Conservation (phyloP, 2,113 vertebrate species). For the Mormoops blainvillei region DNA sequence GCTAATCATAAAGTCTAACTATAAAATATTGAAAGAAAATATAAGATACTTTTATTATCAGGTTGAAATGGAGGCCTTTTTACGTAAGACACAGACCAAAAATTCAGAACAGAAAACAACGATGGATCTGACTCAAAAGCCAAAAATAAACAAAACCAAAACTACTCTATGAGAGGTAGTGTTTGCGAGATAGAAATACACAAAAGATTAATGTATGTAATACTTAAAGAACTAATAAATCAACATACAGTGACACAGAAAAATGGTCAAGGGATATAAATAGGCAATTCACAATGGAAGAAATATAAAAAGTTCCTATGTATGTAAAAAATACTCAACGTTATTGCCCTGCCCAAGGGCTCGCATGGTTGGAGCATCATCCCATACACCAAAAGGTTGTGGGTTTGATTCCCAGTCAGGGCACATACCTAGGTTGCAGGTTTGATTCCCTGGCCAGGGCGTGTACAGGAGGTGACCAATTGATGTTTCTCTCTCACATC, state of each 20-base stretch:
- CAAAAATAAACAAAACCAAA: neutral
- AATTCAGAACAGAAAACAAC: neutral
- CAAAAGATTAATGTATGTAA: neutral
- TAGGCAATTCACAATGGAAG: neutral
- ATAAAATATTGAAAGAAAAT: neutral
- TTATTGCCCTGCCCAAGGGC: neutral
- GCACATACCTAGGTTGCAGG: too few species aligned
- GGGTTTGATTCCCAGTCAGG: too few species aligned
- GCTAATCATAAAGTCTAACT: neutral
- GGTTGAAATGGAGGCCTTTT: neutral
- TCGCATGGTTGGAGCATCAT: too few species aligned
- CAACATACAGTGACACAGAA: neutral
- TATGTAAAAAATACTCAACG: neutral
- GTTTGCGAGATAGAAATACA: neutral
- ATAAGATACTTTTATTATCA: neutral
- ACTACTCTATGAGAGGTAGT: neutral
- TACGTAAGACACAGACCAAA: neutral
- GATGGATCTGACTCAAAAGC: neutral
- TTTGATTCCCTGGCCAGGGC: too few species aligned
- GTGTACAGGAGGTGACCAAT: too few species aligned
- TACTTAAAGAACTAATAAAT: neutral
- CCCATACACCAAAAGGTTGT: too few species aligned
- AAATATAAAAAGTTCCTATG: neutral
- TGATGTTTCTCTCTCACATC: too few species aligned
- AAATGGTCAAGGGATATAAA: neutral